A percentile compares a stretch with the other conserved stretches of the same genome.
These are phyloP conservation scores for Oligia latruncula DNA, from an alignment of 2,888 invertebrate genomes.

Conservation along the genomic window DNA sequence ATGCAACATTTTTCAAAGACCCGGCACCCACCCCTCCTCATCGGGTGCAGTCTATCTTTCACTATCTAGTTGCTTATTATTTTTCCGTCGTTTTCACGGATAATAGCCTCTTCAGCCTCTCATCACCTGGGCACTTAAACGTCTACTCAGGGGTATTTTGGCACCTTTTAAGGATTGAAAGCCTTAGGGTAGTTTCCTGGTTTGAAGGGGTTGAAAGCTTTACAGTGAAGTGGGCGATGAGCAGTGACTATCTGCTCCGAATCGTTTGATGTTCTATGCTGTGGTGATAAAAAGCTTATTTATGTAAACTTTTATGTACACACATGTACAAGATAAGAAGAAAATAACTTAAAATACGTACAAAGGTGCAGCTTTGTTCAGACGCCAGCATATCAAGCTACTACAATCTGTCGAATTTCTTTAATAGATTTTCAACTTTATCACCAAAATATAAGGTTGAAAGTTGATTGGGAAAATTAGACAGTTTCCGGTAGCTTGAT, in stretches of 20 bases:
- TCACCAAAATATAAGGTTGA: too few species aligned
- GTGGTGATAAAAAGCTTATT: slow-evolving; percentile 1
- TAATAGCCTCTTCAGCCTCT: slow-evolving; percentile 35
- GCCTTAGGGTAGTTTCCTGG: slow-evolving; percentile 62
- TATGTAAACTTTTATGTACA: not conserved
- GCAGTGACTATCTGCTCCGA: slow-evolving; percentile 43
- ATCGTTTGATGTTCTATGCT: slow-evolving; percentile 10
- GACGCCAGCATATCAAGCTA: too few species aligned
- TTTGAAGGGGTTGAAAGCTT: slow-evolving; percentile 71
- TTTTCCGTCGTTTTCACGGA: slow-evolving; percentile 4
- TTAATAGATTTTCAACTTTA: too few species aligned
- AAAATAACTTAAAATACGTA: not conserved
- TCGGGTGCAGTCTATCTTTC: not conserved
- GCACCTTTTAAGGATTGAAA: slow-evolving; percentile 67
- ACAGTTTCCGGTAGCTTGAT: too few species aligned
- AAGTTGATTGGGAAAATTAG: too few species aligned
- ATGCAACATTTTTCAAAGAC: too few species aligned
- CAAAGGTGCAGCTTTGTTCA: not conserved
- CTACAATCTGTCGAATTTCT: too few species aligned
- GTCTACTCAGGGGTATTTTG: slow-evolving; percentile 60
- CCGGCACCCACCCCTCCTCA: not conserved
- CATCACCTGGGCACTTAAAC: slow-evolving; percentile 43
- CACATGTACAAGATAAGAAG: not conserved
- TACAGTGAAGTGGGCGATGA: slow-evolving; percentile 57
- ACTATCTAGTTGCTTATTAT: slow-evolving; percentile 18